phyloP scores from a whole-genome alignment of 2,797 vertebrate species.

The Acrossocheilus fasciatus region DNA sequence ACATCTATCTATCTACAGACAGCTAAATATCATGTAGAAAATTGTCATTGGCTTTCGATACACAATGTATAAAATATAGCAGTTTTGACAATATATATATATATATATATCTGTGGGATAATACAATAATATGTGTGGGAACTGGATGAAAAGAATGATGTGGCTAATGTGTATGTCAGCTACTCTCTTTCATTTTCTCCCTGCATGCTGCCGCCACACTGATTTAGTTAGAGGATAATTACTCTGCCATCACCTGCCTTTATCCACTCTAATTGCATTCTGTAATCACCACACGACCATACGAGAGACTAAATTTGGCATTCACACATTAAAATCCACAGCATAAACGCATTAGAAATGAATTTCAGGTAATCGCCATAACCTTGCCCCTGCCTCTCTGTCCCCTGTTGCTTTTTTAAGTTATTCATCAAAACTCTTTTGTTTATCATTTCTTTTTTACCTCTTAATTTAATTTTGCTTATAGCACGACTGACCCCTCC shows the following conservation, averaged over 20 bases:
- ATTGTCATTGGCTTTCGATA: not conserved
- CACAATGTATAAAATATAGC: not conserved
- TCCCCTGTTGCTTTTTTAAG: constrained; percentile 47
- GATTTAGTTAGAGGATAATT: constrained; percentile 61
- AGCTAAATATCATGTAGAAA: not conserved
- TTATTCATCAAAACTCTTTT: constrained; percentile 39
- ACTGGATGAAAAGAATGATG: constrained; percentile 9
- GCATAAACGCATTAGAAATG: constrained; percentile 52
- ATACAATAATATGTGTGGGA: constrained; percentile 2
- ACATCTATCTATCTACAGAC: too few relatives aligned
- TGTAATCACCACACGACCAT: constrained; percentile 57
- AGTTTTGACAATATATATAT: too few relatives aligned
- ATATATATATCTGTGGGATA: not conserved
- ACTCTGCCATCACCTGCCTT: constrained; percentile 52
- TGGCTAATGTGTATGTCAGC: constrained; percentile 15
- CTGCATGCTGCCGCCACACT: constrained; percentile 39
- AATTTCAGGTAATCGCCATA: constrained; percentile 48
- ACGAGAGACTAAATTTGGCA: constrained; percentile 59
- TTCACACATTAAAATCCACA: constrained; percentile 45
- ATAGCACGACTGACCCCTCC: constrained; percentile 6
- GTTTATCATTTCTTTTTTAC: constrained; percentile 10
- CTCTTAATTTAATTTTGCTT: constrained; percentile 29
- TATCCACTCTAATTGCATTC: constrained; percentile 59
- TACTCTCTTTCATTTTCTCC: constrained; percentile 28
- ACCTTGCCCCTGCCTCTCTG: constrained; percentile 25